Conservation (phyloP, 2,113 vertebrate species). For the Pitta sordida region DNA sequence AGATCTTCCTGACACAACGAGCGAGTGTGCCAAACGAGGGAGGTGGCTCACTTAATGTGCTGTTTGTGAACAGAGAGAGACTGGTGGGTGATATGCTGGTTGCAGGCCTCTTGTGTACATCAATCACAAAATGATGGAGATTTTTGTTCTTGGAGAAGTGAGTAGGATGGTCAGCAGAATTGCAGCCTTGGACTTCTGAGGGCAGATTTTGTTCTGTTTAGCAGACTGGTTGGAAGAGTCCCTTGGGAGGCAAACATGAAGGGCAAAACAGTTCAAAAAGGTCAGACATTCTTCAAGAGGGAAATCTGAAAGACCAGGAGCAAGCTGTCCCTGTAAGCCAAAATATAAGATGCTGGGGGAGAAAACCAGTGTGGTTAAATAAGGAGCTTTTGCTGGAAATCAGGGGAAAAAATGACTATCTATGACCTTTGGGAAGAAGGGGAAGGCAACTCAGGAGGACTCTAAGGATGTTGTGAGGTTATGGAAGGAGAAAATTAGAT, state of each 20-base stretch:
- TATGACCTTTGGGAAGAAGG: not conserved
- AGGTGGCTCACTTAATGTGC: not conserved
- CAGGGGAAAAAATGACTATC: not conserved
- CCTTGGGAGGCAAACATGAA: not conserved
- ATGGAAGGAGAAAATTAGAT: not conserved
- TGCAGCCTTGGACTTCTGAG: not conserved
- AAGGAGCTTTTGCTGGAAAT: not conserved
- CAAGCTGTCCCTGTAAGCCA: fast-evolving
- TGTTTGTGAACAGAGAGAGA: not conserved
- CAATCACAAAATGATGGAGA: not conserved
- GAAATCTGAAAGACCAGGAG: not conserved
- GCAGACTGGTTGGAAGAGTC: not conserved
- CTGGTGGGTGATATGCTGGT: not conserved
- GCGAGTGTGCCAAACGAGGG: not conserved
- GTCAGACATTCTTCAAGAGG: not conserved
- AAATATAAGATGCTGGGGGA: not conserved
- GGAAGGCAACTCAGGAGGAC: not conserved
- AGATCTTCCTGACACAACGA: not conserved
- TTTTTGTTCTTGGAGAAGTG: not conserved
- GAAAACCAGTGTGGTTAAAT: not conserved
- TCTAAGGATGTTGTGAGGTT: not conserved
- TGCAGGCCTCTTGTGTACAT: not conserved
- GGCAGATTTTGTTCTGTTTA: not conserved
- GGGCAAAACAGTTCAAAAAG: not conserved
- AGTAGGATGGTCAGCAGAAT: not conserved